Conservation (phyloP, 1,140 invertebrate genomes). For the Mizuhopecten yessoensis region DNA sequence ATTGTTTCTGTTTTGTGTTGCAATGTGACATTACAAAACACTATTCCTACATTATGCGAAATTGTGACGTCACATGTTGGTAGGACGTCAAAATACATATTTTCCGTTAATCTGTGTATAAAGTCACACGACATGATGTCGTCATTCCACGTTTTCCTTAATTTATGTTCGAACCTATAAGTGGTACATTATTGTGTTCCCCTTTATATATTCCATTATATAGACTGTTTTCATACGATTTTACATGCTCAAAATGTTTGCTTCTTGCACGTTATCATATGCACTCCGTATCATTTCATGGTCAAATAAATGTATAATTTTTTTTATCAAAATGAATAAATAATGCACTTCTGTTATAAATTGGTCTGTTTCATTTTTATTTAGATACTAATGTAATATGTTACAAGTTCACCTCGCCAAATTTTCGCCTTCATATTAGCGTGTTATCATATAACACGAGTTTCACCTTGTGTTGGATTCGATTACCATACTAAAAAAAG, state of each 20-base stretch:
- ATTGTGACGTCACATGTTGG: background rate
- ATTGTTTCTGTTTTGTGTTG: background rate
- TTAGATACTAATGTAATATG: too few relatives aligned
- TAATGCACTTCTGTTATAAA: background rate
- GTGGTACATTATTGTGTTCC: background rate
- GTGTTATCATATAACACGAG: too few relatives aligned
- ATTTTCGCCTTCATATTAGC: too few relatives aligned
- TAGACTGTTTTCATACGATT: background rate
- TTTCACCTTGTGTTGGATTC: too few relatives aligned
- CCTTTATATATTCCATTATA: background rate
- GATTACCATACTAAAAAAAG: too few relatives aligned
- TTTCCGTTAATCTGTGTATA: background rate
- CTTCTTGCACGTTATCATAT: constrained; percentile 6
- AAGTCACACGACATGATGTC: background rate
- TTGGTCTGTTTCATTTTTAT: too few relatives aligned
- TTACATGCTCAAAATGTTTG: constrained; percentile 33
- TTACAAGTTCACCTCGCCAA: too few relatives aligned
- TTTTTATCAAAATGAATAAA: constrained; percentile 29
- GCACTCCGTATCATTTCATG: constrained; percentile 31
- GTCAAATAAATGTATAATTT: constrained; percentile 36
- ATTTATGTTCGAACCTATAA: background rate
- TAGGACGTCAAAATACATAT: too few relatives aligned
- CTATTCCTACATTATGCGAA: background rate
- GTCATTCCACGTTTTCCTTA: too few relatives aligned
- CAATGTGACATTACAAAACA: background rate